Base-by-base conservation (phyloP, 2,113 vertebrate species). In the Aegotheles bennettii region DNA sequence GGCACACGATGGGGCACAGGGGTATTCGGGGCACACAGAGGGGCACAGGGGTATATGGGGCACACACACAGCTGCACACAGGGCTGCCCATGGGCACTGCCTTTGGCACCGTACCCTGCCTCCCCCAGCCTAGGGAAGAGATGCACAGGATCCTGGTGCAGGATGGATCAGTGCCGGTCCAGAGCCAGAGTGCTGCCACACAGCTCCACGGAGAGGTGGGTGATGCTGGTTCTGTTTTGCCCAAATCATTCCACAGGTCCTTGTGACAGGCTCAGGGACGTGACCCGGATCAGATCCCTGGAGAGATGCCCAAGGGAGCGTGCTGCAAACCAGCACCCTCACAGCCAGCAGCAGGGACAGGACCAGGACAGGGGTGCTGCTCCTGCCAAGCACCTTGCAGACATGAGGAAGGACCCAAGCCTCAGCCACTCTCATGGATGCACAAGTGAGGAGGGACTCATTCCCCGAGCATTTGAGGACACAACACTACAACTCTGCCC, bases 221-320 rank as follows among this genome's bases (percentile, higher is more conserved):
- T 24, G 56, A 47, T 3, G 43, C 23, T 31, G 20, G 51, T 16
- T 74, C 33, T 11, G 31, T 63, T 94, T 60, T 42, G 17, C 47
- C 42, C 51, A 40, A 48, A n/a, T 45, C 1, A 1, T 36, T 83
- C 40, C 31, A 25, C 2, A 2, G 35, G 20, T 21, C 51, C 75
- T 53, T 68, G 56, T 38, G 29, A 60, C 35, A n/a, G 69, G 59
- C 53, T 80, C 53, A 56, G 53, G 60, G 65, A 59, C 1, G 3
- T 8, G 33, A 45, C 12, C 2, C 10, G 56, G 59, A 70, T 24
- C 0, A 0, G n/a, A 57, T 0, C 20, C 57, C 11, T 1, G 2
- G 42, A 16, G 31, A 17, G 17, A 31, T 24, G 65, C 26, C 31
- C 1, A 6, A 71, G 33, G 36, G 20, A 88, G 33, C 21, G 77